Percentiles rank a stretch among this genome's conserved stretches.
phyloP scores from a whole-genome alignment of 2,113 vertebrate genomes.

The Crypturellus undulatus region DNA sequence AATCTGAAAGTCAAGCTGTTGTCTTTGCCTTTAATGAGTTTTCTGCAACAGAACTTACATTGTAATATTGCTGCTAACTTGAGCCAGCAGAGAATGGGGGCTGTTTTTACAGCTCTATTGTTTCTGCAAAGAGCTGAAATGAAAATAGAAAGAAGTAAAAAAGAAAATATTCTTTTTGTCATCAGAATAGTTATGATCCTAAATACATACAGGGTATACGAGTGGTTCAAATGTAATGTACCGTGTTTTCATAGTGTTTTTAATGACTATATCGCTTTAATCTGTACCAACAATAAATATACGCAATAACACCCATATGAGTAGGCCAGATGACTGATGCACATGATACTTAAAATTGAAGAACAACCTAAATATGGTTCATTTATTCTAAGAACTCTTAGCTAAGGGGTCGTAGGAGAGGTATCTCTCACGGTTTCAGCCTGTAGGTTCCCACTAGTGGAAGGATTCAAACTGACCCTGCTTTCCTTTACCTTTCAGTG shows the following conservation, averaged over 20 bases:
- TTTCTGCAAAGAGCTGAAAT: neutral
- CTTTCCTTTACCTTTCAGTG: neutral
- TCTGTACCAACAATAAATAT: neutral
- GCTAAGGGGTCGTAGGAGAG: neutral
- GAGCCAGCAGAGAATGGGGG: neutral
- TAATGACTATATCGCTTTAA: neutral
- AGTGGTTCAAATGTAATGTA: neutral
- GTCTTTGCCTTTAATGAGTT: conserved; percentile 8
- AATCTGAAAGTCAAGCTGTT: conserved; percentile 34
- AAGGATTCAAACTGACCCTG: neutral
- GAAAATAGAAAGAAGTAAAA: neutral
- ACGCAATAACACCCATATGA: neutral
- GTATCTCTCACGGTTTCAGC: neutral
- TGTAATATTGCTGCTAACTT: neutral
- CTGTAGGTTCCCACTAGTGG: neutral
- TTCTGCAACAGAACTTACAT: neutral
- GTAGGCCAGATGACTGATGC: neutral
- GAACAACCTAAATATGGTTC: neutral
- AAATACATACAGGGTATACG: neutral
- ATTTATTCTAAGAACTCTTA: neutral
- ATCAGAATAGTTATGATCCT: neutral
- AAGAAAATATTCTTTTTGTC: neutral
- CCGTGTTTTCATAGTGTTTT: neutral
- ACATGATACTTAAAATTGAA: neutral
- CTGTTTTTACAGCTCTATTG: neutral